Evolutionary conservation across 2,113 vertebrate species (phyloP).

Genomic region (Epinephelus fuscoguttatus): DNA sequence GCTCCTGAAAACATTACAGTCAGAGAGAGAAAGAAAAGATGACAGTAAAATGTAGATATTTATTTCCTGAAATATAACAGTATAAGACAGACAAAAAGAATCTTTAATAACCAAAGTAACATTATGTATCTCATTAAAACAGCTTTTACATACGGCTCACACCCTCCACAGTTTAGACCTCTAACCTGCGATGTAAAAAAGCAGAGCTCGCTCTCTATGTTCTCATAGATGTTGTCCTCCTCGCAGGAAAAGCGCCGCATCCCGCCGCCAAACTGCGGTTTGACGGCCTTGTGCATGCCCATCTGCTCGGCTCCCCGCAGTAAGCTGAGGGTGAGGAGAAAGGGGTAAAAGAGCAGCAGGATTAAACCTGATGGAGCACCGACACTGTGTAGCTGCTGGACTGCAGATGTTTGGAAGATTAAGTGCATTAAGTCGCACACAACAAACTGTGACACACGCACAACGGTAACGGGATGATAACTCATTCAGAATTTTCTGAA

Average conservation of each 20-base stretch:
- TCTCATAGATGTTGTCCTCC: constrained; percentile 97
- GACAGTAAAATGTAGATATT: not conserved
- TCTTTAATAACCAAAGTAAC: not conserved
- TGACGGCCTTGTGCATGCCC: constrained; percentile 92
- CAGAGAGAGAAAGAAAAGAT: not conserved
- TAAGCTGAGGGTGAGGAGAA: constrained; percentile 81
- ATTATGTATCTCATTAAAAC: not conserved
- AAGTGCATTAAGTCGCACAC: not conserved
- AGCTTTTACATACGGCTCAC: not conserved
- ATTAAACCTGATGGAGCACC: constrained; percentile 30
- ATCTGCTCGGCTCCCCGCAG: constrained; percentile 95
- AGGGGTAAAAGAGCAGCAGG: constrained; percentile 36
- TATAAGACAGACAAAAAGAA: not conserved
- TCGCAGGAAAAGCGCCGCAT: constrained; percentile 93
- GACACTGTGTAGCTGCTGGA: not conserved
- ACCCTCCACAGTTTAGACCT: not conserved
- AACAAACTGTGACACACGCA: constrained; percentile 11
- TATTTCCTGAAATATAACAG: not conserved
- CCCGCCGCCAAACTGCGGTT: constrained; percentile 93
- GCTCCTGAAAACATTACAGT: constrained; percentile 86
- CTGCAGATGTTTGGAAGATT: constrained; percentile 42
- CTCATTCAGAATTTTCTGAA: not conserved
- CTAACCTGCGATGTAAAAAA: constrained; percentile 97
- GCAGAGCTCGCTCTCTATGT: constrained; percentile 94
- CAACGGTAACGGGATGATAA: no score